Percentiles rank a stretch among this genome's conserved stretches.
Evolutionary conservation across 2,888 invertebrate genomes (phyloP).

Genomic region (Watsonalla binaria): DNA sequence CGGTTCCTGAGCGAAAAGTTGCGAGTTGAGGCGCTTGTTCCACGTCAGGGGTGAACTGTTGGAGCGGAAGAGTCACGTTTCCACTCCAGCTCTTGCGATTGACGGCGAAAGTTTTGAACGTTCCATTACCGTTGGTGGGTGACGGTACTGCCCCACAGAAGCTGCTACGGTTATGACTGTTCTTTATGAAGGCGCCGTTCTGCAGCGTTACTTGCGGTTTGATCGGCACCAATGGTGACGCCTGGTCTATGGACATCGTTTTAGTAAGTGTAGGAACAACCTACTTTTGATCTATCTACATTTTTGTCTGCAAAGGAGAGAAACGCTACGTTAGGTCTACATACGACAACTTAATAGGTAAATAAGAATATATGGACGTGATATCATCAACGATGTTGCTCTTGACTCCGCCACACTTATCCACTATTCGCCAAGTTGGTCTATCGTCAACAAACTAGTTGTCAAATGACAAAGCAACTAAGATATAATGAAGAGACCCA

Average conservation of each 20-base stretch:
- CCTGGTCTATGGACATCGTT: constrained; percentile 77
- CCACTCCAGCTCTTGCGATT: constrained; percentile 78
- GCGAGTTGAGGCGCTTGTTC: constrained; percentile 66
- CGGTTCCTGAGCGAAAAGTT: constrained; percentile 72
- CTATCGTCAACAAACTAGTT: constrained; percentile 37
- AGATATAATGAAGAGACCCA: constrained; percentile 47
- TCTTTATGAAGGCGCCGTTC: constrained; percentile 73
- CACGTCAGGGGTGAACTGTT: constrained; percentile 60
- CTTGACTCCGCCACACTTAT: constrained; percentile 33
- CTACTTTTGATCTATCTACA: constrained; percentile 66
- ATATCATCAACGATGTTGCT: constrained; percentile 56
- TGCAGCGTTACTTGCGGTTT: constrained; percentile 70
- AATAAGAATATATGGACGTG: constrained; percentile 6
- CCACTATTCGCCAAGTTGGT: constrained; percentile 25
- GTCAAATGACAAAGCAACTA: constrained; percentile 37
- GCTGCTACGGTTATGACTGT: constrained; percentile 75
- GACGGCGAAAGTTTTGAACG: constrained; percentile 71
- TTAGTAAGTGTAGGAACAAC: constrained; percentile 49
- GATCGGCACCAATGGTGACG: constrained; percentile 73
- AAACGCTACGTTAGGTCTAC: constrained; percentile 44
- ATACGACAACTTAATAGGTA: constrained; percentile 12
- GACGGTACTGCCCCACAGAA: constrained; percentile 73
- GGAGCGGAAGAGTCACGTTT: constrained; percentile 72
- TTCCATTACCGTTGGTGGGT: constrained; percentile 59
- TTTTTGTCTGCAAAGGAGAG: constrained; percentile 71